Base-by-base conservation (phyloP, 2,888 invertebrate species). In the Cheilosia scutellata region DNA sequence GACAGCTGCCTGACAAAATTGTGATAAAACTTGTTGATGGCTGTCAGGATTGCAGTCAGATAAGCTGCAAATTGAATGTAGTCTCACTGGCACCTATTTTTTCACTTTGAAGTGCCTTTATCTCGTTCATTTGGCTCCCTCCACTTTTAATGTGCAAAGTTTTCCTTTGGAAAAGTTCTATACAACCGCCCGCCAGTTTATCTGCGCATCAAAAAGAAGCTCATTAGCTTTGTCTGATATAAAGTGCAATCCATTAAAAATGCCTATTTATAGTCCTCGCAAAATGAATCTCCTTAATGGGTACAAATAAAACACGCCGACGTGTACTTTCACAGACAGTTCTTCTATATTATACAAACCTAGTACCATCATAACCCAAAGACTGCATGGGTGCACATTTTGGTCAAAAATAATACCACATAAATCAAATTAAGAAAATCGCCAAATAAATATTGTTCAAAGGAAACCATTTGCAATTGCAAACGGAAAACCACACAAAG, bases 291-390 rank as follows among this genome's bases (percentile, higher is more conserved):
- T 37, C 62, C 58, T 31, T 33, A 44, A 47, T 47, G 68, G 29
- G 55, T 49, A 20, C 1, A 60, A 57, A 80, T 31, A 57, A 58
- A 49, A 76, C 4, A 62, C 20, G 20, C 6, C 25, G 11, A 13
- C 44, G 5, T 16, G 16, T 44, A 25, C 29, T n/a, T 5, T 6
- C 51, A 27, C 51, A 27, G 76, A 9, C n/a, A 51, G 25, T n/a
- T 40, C 25, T 63, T 79, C 57, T 63, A 25, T 76, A 29, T 65
- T 57, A 31, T 9, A 11, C 27, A n/a, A 68, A 70, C 75, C 74
- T 62, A 70, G 57, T 79, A 79, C 63, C 83, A 68, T 55, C 66
- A 78, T 78, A 77, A 77, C 78, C 78, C 62, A 51, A 13, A 66
- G 66, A 60, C 82, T 72, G 77, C 57, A 62, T 33, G 58, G 44